phyloP scores from a whole-genome alignment of 2,888 invertebrate species.

The Lasioglossum lativentre region DNA sequence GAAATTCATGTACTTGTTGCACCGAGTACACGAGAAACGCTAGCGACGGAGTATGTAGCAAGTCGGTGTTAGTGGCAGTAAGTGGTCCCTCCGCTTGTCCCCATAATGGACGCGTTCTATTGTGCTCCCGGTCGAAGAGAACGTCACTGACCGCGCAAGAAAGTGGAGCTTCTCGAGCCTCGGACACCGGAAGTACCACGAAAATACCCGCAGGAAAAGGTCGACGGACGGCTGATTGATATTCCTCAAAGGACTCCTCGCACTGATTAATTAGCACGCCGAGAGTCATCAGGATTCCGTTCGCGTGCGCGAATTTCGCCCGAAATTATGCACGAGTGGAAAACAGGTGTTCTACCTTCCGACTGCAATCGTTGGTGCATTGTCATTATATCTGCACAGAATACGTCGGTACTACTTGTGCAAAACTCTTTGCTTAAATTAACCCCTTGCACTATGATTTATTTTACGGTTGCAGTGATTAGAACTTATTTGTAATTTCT shows the following conservation, averaged over 20 bases:
- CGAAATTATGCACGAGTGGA: not conserved
- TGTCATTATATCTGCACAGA: not conserved
- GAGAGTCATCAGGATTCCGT: not conserved
- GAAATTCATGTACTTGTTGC: not conserved
- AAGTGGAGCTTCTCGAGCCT: conserved; percentile 52
- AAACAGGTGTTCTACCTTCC: not conserved
- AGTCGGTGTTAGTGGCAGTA: not conserved
- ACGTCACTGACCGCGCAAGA: conserved; percentile 41
- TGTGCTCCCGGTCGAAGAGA: not conserved
- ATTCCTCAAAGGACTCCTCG: conserved; percentile 9
- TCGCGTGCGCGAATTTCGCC: not conserved
- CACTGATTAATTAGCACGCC: conserved; percentile 14
- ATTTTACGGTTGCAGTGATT: no score
- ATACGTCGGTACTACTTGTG: not conserved
- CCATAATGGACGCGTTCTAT: conserved; percentile 17
- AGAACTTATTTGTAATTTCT: no score
- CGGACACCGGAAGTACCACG: conserved; percentile 35
- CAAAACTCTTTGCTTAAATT: not conserved
- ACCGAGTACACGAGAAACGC: not conserved
- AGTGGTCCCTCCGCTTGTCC: conserved; percentile 6
- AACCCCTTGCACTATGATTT: no score
- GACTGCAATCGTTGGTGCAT: not conserved
- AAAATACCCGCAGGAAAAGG: conserved; percentile 32
- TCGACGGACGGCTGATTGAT: conserved; percentile 28
- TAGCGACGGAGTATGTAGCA: not conserved